Base-by-base conservation (phyloP, 2,797 vertebrate genomes). In the Platalea minor region DNA sequence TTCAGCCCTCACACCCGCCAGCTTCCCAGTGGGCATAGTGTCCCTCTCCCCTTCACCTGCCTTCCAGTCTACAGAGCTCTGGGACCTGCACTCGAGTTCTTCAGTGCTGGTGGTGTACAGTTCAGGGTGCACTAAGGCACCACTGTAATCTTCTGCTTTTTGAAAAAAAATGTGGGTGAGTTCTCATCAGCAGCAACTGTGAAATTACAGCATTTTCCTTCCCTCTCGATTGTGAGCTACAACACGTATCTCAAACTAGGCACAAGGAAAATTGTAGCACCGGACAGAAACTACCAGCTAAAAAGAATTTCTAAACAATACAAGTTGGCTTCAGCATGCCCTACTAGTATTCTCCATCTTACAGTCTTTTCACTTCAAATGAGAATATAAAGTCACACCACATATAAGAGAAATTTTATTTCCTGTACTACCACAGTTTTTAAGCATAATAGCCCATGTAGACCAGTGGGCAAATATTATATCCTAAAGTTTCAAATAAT, bases 401-500 rank as follows among this genome's bases (percentile, higher is more conserved):
- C 15, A 69, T 70, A 53, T 23, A 90, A 67, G n/a, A 93, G 63
- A 80, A 88, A 80, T 84, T 88, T 88, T 93, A 88, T 93, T 96
- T 93, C 84, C 85, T 67, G 29, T 73, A 60, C 51, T 59, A 35
- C 69, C 76, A 45, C 35, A 88, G 26, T 69, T 86, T 95, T 95
- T 74, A 68, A 85, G 26, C 20, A 73, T 79, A 95, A 94, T 81
- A 61, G 54, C 26, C 43, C 41, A 43, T 69, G 70, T 56, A 83
- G 78, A 81, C 73, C 56, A 59, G 50, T 56, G 75, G 43, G 76
- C 72, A 96, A 96, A 94, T 92, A 93, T 72, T 94, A 89, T 53
- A 65, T 92, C 83, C 87, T 96, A 78, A 94, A 91, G 86, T 97
- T 95, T 94, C 91, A 94, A 64, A 90, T 96, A 95, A 90, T 96